Evolutionary conservation across 2,888 invertebrate species (phyloP).

Genomic region (Nephrotoma appendiculata): DNA sequence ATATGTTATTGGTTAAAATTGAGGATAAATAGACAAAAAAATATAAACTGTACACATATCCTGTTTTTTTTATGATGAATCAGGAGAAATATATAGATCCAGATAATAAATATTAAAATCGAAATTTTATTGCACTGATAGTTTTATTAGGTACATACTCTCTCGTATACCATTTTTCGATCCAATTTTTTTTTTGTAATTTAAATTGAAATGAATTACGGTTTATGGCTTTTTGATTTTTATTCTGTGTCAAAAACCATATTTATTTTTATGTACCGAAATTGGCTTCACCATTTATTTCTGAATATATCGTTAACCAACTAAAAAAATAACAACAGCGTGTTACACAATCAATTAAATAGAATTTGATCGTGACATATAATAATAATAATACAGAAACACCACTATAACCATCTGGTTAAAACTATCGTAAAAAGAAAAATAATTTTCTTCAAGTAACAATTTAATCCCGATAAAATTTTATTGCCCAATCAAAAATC

Average conservation of each 20-base stretch:
- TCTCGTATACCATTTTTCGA: not conserved
- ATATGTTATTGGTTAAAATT: not conserved
- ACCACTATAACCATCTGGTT: not conserved
- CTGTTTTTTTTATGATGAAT: not conserved
- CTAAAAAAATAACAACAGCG: not conserved
- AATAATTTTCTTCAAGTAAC: not conserved
- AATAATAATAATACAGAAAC: not conserved
- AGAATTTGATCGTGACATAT: not conserved
- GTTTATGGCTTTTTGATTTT: not conserved
- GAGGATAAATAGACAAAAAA: not conserved
- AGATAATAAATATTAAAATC: not conserved
- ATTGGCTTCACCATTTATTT: not conserved
- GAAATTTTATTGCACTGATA: not conserved
- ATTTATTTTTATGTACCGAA: not conserved
- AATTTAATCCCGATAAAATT: not conserved
- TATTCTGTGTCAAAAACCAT: not conserved
- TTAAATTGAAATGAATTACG: not conserved
- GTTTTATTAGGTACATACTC: not conserved
- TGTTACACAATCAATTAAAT: not conserved
- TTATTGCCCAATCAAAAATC: not conserved
- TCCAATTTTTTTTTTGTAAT: not conserved
- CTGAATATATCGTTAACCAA: not conserved
- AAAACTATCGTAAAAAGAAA: not conserved
- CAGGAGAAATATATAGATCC: not conserved
- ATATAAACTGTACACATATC: not conserved